phyloP scores from a whole-genome alignment of 2,113 vertebrate genomes.

The Zootoca vivipara region DNA sequence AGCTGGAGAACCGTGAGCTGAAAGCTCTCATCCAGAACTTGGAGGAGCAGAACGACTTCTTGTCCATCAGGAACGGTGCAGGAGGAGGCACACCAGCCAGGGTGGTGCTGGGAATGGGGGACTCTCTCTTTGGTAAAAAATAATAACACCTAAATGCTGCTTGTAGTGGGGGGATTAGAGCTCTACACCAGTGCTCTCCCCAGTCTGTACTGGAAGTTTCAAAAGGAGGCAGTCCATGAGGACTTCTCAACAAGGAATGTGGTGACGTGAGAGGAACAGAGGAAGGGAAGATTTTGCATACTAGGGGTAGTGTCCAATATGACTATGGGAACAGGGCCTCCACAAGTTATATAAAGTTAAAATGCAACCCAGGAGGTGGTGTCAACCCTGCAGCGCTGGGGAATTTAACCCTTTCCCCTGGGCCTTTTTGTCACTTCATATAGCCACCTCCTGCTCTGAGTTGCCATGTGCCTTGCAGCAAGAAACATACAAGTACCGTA shows the following conservation, averaged over 20 bases:
- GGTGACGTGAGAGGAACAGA: neutral
- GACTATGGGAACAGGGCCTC: neutral
- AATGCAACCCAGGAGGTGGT: neutral
- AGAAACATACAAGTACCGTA: neutral
- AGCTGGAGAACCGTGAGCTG: constrained; percentile 47
- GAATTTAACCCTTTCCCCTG: neutral
- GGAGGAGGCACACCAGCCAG: neutral
- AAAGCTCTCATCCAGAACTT: constrained; percentile 36
- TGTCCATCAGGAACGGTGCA: neutral
- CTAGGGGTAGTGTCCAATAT: neutral
- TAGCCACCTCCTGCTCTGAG: neutral
- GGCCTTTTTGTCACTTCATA: neutral
- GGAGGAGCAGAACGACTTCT: constrained; percentile 59
- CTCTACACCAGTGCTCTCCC: neutral
- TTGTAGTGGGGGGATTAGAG: neutral
- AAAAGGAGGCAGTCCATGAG: neutral
- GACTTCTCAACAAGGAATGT: neutral
- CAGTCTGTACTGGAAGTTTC: neutral
- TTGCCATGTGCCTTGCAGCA: neutral
- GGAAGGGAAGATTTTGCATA: neutral
- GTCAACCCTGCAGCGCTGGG: neutral
- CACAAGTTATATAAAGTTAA: neutral
- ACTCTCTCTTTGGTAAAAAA: constrained; percentile 16
- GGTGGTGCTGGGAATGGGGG: neutral
- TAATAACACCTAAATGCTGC: fast-evolving